These are phyloP conservation scores for Brevimyrus niger DNA, from an alignment of 2,113 vertebrate species.

Conservation along the genomic window DNA sequence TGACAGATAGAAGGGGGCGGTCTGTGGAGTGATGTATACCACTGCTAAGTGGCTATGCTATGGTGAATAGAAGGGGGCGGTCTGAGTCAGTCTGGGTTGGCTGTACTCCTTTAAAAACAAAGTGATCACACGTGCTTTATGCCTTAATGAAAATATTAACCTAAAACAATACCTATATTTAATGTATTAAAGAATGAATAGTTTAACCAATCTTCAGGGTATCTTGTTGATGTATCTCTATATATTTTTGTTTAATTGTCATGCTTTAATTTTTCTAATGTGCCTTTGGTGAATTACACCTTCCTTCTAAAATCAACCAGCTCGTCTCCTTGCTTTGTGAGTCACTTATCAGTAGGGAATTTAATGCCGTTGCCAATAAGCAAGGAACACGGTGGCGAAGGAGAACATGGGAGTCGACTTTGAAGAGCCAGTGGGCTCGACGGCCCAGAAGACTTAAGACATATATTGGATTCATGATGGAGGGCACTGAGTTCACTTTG, in stretches of 20 bases:
- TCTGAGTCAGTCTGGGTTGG: background rate
- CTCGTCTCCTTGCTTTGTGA: conserved; percentile 81
- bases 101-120: background rate
- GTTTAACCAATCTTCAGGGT: background rate
- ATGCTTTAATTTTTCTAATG: conserved; percentile 38
- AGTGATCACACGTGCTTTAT: background rate
- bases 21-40: too few relatives aligned
- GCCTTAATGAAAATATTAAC: background rate
- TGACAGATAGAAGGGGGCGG: too few relatives aligned
- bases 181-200: background rate
- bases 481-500: conserved; percentile 99
- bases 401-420: conserved; percentile 83
- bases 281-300: conserved; percentile 54
- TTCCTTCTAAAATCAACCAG: conserved; percentile 59
- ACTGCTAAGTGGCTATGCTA: too few relatives aligned
- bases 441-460: conserved; percentile 98
- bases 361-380: conserved; percentile 59
- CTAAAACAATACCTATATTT: background rate
- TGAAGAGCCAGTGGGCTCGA: conserved; percentile 88
- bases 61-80: too few relatives aligned
- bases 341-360: conserved; percentile 78
- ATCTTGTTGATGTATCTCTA: background rate
- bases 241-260: background rate
- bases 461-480: conserved; percentile 99
- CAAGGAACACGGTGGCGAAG: conserved; percentile 60